A percentile compares a stretch with the other conserved stretches of the same genome.
phyloP scores from a whole-genome alignment of 2,888 invertebrate genomes.

The Axea sp. region DNA sequence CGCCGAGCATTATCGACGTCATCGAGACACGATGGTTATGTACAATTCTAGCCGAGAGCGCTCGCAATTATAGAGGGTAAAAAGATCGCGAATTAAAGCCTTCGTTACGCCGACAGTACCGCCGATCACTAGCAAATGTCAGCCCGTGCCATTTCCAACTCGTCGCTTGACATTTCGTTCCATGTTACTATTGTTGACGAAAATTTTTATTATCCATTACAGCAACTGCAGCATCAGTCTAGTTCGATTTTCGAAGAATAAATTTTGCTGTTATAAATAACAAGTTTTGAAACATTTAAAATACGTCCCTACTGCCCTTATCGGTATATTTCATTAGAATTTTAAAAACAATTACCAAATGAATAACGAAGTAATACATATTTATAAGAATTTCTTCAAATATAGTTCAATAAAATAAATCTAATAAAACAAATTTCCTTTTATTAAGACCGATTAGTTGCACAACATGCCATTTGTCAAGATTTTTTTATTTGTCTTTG shows the following conservation, averaged over 20 bases:
- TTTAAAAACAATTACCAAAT: too few relatives aligned
- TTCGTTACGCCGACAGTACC: conserved; percentile 6
- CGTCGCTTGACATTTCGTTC: conserved; percentile 19
- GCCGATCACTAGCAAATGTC: conserved; percentile 14
- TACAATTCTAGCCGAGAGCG: conserved; percentile 10
- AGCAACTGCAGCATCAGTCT: neutral
- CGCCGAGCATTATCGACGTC: conserved; percentile 47
- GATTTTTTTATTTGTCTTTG: too few relatives aligned
- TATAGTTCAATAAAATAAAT: too few relatives aligned
- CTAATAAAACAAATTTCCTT: too few relatives aligned
- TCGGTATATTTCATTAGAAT: too few relatives aligned
- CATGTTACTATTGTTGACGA: conserved; percentile 10
- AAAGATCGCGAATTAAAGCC: conserved; percentile 25
- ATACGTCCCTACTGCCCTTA: too few relatives aligned
- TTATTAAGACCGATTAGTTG: too few relatives aligned
- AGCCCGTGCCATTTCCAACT: conserved; percentile 29
- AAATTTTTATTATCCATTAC: conserved; percentile 1
- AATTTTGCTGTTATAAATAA: too few relatives aligned
- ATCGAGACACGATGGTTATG: conserved; percentile 24
- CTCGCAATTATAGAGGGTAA: conserved; percentile 28
- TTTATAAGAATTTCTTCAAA: too few relatives aligned
- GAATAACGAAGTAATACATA: too few relatives aligned
- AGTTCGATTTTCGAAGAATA: neutral
- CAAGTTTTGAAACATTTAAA: too few relatives aligned
- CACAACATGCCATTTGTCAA: too few relatives aligned